Percentiles rank a stretch among this genome's conserved stretches.
Evolutionary conservation across 2,113 vertebrate species (phyloP).

Genomic region (Vidua chalybeata): DNA sequence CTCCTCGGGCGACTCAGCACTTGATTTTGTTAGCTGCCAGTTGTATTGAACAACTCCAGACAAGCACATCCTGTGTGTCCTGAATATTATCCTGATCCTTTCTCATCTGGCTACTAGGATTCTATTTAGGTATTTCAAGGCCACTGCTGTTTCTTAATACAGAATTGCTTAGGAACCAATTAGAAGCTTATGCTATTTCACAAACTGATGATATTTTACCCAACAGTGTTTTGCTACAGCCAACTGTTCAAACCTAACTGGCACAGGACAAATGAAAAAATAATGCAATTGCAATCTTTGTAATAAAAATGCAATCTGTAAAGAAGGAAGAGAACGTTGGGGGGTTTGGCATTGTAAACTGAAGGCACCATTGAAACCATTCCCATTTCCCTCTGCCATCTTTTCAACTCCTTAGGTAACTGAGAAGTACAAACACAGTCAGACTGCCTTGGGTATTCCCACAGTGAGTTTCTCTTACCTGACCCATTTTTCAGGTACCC

Average conservation of each 20-base stretch:
- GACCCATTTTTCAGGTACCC: slow-evolving; percentile 94
- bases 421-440: background rate
- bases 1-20: background rate
- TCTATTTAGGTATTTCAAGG: background rate
- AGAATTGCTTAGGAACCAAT: background rate
- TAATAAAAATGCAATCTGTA: background rate
- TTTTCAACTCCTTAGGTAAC: background rate
- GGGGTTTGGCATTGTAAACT: background rate
- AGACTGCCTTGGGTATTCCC: background rate
- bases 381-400: background rate
- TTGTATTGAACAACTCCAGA: background rate
- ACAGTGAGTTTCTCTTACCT: slow-evolving; percentile 75
- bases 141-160: background rate
- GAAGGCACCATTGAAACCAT: background rate
- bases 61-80: background rate
- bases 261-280: background rate
- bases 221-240: background rate
- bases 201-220: background rate
- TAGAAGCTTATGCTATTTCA: background rate
- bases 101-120: background rate
- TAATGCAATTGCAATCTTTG: background rate
- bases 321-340: background rate
- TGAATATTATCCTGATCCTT: background rate
- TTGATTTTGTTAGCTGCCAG: background rate
- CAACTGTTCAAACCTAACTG: background rate